Conservation (phyloP, 2,888 invertebrate species). For the Erebia aethiops region DNA sequence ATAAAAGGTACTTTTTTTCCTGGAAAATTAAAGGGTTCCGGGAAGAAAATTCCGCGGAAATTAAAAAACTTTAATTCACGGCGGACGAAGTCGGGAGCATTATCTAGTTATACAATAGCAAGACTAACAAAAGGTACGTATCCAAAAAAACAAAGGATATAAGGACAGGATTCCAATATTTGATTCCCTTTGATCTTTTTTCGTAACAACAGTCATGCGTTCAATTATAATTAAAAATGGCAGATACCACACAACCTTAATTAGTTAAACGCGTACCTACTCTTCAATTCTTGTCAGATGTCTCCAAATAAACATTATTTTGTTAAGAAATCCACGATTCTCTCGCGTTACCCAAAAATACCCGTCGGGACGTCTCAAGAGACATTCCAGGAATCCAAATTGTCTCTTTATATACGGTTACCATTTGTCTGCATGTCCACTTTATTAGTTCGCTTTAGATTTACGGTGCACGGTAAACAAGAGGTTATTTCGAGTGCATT, state of each 20-base stretch:
- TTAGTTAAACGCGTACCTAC: background rate
- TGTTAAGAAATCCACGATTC: slow-evolving; percentile 31
- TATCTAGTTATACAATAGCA: background rate
- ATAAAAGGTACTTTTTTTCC: no score
- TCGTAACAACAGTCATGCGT: background rate
- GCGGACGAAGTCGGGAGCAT: no score
- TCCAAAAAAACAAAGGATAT: no score
- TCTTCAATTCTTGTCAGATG: background rate
- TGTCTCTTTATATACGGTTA: slow-evolving; percentile 58
- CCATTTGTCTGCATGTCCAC: slow-evolving; percentile 71
- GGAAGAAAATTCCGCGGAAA: no score
- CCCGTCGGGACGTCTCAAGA: slow-evolving; percentile 40
- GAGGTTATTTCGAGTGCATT: slow-evolving; percentile 53
- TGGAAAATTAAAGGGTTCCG: no score
- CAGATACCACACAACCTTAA: slow-evolving; percentile 3
- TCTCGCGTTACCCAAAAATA: slow-evolving; percentile 40
- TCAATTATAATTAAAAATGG: slow-evolving; percentile 10
- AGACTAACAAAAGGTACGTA: background rate
- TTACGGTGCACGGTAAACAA: slow-evolving; percentile 56
- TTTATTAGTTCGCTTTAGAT: slow-evolving; percentile 68
- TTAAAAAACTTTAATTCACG: no score
- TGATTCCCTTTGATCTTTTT: background rate
- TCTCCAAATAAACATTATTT: slow-evolving; percentile 31
- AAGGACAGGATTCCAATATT: background rate
- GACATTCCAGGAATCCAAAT: slow-evolving; percentile 65